These are phyloP conservation scores for Microctonus aethiopoides DNA, from an alignment of 2,888 invertebrate genomes.

Conservation along the genomic window DNA sequence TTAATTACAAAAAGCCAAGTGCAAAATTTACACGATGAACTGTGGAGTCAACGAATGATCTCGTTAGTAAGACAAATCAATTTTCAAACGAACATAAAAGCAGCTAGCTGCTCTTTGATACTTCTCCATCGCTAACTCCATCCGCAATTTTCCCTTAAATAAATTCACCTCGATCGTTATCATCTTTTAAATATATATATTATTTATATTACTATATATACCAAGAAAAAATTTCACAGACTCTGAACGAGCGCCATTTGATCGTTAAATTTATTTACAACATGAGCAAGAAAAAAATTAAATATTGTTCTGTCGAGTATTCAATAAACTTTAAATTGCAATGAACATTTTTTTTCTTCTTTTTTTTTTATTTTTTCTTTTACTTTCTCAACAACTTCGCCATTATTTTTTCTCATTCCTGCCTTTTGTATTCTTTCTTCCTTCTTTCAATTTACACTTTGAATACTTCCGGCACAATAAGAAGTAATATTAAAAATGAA, in stretches of 20 bases:
- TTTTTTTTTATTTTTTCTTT: too few species aligned
- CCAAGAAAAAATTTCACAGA: neutral
- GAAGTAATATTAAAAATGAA: too few species aligned
- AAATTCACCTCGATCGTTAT: neutral
- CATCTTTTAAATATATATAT: neutral
- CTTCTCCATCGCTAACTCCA: neutral
- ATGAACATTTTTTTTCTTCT: too few species aligned
- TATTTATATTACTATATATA: neutral
- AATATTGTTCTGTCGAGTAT: neutral
- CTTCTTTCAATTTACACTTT: too few species aligned
- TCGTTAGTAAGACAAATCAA: slow-evolving; percentile 7
- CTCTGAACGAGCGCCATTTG: neutral
- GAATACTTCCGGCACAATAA: too few species aligned
- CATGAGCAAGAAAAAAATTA: neutral
- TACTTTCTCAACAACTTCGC: too few species aligned
- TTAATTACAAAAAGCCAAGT: neutral
- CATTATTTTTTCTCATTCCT: too few species aligned
- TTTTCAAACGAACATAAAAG: too few species aligned
- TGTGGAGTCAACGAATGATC: neutral
- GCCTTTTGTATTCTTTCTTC: too few species aligned
- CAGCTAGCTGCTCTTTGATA: too few species aligned
- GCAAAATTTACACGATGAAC: neutral
- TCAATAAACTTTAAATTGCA: neutral
- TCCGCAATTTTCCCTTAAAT: neutral
- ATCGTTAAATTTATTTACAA: neutral